Conservation (phyloP, 2,113 vertebrate species). For the Pyxicephalus adspersus region DNA sequence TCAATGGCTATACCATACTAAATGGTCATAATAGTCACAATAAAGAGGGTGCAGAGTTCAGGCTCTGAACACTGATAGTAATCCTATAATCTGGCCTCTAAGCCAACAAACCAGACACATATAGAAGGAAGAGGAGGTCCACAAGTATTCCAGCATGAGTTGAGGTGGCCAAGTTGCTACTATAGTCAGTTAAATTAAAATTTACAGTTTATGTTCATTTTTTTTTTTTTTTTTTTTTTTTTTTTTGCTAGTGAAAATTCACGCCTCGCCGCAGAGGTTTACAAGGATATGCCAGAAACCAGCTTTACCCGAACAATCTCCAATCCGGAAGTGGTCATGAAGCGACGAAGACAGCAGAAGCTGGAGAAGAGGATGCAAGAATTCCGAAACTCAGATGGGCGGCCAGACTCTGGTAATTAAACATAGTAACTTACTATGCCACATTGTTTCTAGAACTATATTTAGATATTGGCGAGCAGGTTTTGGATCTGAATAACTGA, state of each 20-base stretch:
- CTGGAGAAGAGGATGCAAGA: constrained; percentile 96
- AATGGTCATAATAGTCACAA: no score
- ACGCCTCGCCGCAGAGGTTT: constrained; percentile 93
- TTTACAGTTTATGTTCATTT: neutral
- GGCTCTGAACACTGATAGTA: no score
- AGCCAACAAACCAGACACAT: no score
- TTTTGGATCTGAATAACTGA: no score
- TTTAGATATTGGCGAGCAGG: neutral
- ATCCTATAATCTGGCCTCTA: no score
- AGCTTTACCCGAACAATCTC: constrained; percentile 98
- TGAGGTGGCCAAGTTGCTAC: no score
- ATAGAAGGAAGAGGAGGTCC: no score
- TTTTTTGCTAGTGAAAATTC: constrained; percentile 82
- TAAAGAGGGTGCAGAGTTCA: no score
- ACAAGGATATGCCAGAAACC: constrained; percentile 98
- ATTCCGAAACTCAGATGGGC: constrained; percentile 91
- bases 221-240: neutral
- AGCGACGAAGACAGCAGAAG: constrained; percentile 92
- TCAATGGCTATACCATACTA: no score
- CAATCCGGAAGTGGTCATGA: constrained; percentile 98
- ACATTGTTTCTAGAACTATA: neutral
- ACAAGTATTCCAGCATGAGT: no score
- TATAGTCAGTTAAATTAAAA: neutral
- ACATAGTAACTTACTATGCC: neutral
- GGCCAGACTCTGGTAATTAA: constrained; percentile 89